Percentiles rank a stretch among this genome's conserved stretches.
Conservation (phyloP, 2,113 vertebrate genomes). For the Tragelaphus buxtoni region DNA sequence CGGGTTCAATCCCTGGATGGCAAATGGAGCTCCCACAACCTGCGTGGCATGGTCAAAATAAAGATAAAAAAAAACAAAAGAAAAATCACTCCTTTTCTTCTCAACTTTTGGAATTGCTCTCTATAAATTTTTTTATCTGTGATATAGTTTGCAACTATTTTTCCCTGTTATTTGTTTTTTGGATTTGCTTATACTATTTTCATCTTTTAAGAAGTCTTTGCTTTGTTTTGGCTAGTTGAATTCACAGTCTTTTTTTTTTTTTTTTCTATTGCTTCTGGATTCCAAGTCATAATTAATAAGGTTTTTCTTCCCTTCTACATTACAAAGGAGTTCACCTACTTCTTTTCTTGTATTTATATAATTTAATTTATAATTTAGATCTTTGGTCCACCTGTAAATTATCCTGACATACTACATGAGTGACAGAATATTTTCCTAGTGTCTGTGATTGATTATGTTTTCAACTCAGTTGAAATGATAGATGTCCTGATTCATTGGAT, state of each 20-base stretch:
- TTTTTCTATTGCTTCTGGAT: neutral
- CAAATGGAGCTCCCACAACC: fast-evolving
- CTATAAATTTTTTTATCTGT: neutral
- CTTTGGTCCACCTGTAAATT: neutral
- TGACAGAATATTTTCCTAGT: neutral
- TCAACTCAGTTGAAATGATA: neutral
- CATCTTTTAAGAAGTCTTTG: neutral
- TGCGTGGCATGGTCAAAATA: neutral
- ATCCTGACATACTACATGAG: neutral
- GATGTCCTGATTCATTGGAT: neutral
- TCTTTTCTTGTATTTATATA: neutral
- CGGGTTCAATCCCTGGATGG: neutral
- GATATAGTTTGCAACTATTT: neutral
- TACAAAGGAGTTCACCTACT: neutral
- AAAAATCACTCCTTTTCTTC: neutral
- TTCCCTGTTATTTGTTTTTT: neutral
- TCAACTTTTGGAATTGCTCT: neutral
- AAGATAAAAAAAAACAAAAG: neutral
- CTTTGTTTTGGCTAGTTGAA: neutral
- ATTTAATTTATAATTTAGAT: neutral
- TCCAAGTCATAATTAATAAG: neutral
- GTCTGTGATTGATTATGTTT: neutral
- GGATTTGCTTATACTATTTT: neutral
- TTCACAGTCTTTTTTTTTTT: neutral
- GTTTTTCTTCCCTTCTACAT: neutral